A percentile compares a stretch with the other conserved stretches of the same genome.
Evolutionary conservation across 2,113 vertebrate species (phyloP).

Genomic region (Dunckerocampus dactyliophorus): DNA sequence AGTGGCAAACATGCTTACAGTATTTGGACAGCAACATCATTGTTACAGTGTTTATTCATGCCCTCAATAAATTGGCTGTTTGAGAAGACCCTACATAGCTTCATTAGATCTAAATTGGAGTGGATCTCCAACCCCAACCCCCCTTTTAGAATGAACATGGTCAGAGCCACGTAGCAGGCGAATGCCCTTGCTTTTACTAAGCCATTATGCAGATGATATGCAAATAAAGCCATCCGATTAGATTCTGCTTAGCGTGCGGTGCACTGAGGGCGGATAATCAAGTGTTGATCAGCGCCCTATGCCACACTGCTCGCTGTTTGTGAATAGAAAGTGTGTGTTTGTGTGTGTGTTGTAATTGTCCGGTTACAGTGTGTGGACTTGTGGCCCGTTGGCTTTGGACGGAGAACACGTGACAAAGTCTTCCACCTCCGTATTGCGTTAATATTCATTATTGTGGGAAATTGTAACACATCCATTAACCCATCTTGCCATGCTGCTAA

Average conservation of each 20-base stretch:
- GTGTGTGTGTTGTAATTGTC: neutral
- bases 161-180: slow-evolving; percentile 33
- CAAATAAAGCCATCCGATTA: slow-evolving; percentile 63
- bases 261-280: slow-evolving; percentile 58
- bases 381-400: neutral
- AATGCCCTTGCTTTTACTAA: slow-evolving; percentile 54
- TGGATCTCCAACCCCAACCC: slow-evolving; percentile 18
- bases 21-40: neutral
- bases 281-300: slow-evolving; percentile 50
- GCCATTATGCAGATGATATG: slow-evolving; percentile 72
- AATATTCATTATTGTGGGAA: neutral
- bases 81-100: slow-evolving; percentile 3
- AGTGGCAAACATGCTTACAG: slow-evolving; percentile 20
- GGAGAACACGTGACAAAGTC: slow-evolving; percentile 13
- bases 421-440: neutral
- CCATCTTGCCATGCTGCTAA: slow-evolving; percentile 30
- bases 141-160: slow-evolving; percentile 26
- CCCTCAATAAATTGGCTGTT: slow-evolving; percentile 37
- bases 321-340: slow-evolving; percentile 2
- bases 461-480: slow-evolving; percentile 44
- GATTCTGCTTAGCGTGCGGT: slow-evolving; percentile 49
- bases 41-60: slow-evolving; percentile 1
- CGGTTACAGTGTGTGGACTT: neutral
- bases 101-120: slow-evolving; percentile 29
- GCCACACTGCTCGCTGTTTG: slow-evolving; percentile 5